Base-by-base conservation (phyloP, 2,113 vertebrate genomes). In the Ophthalmolycus amberensis region DNA sequence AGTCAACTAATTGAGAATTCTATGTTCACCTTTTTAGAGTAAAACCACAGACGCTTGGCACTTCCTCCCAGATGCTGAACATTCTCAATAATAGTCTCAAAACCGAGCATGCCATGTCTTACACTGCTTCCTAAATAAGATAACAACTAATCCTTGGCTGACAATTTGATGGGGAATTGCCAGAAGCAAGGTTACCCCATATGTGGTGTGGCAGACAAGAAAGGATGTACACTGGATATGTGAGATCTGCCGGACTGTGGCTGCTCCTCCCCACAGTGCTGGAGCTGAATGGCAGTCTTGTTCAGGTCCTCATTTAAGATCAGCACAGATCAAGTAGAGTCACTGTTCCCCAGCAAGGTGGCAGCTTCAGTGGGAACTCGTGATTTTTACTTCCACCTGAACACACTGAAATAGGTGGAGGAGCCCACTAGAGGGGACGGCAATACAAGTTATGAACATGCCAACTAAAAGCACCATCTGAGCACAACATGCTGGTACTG, bases 121-220 rank as follows among this genome's bases (percentile, higher is more conserved):
- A 54, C 37, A 40, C 22, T 42, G 37, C 27, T 76, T 48, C 22
- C 9, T 34, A 20, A 63, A 46, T 44, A 59, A 69, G n/a, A 60
- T 50, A 78, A 54, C 16, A 37, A 32, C 32, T 4, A 18, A 50
- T 58, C 27, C 32, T 75, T 56, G 32, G 50, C 75, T 80, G 85
- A 91, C 65, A 84, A 68, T 78, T 71, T 86, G 76, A 83, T 63
- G 60, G 79, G 78, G 63, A 64, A 82, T 69, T 71, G 80, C 85
- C 80, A 52, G 48, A 52, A 80, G 81, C 32, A 2, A 71, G 25
- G 4, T 52, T 69, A 52, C 40, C 22, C 34, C 72, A 64, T 81
- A 74, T 71, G 80, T 69, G 52, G 58, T 56, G 29, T n/a, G 73
- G 56, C 15, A 66, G 78, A 79, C 32, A 69, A 74, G 68, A 62